Evolutionary conservation across 2,797 vertebrate genomes (phyloP).

Genomic region (Bradypodion pumilum): DNA sequence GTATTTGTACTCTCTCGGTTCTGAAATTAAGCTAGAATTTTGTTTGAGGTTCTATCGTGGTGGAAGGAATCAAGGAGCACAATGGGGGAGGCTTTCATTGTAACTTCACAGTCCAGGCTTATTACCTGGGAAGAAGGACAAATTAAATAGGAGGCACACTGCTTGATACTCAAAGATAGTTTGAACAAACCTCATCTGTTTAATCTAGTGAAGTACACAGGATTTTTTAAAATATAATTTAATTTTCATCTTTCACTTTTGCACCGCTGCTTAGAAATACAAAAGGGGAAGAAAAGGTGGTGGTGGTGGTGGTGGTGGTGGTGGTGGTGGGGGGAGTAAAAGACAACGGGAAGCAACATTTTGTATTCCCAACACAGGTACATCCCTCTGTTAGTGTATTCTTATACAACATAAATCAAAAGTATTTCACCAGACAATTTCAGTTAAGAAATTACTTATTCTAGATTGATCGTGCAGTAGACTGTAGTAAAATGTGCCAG

Average conservation of each 20-base stretch:
- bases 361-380: not conserved
- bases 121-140: not conserved
- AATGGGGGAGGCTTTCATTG: not conserved
- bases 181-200: not conserved
- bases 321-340: not conserved
- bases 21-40: constrained; percentile 23
- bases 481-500: constrained; percentile 8
- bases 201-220: not conserved
- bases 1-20: not conserved
- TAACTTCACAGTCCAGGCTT: not conserved
- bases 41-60: not conserved
- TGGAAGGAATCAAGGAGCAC: not conserved
- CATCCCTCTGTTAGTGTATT: not conserved
- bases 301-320: no score
- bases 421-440: constrained; percentile 11
- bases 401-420: not conserved
- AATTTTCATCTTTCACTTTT: not conserved
- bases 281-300: not conserved
- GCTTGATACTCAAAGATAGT: not conserved
- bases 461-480: constrained; percentile 1
- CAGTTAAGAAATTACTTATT: constrained; percentile 19
- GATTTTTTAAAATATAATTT: not conserved
- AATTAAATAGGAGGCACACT: not conserved
- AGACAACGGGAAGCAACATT: constrained; percentile 2
- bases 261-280: constrained; percentile 13